A percentile compares a stretch with the other conserved stretches of the same genome.
Conservation (phyloP, 2,113 vertebrate species). For the Xenopus laevis region DNA sequence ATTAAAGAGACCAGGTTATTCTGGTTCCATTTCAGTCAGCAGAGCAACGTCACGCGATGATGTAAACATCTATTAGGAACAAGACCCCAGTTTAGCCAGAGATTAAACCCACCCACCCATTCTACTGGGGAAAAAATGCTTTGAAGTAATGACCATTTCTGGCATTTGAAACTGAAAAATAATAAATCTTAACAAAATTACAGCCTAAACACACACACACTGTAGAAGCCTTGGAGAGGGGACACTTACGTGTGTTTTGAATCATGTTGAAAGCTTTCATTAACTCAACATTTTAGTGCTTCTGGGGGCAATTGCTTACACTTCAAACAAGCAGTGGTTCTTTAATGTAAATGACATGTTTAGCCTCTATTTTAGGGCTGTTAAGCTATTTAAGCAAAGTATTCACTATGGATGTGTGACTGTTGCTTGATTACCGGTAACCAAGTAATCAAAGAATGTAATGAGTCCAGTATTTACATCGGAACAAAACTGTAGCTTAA, state of each 20-base stretch:
- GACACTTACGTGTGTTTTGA: constrained; percentile 25
- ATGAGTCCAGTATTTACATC: constrained; percentile 13
- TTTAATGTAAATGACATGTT: constrained; percentile 37
- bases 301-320: constrained; percentile 22
- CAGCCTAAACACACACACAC: not conserved
- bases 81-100: too few species aligned
- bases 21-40: too few species aligned
- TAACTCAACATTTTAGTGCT: constrained; percentile 19
- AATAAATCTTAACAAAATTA: constrained; percentile 42
- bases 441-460: constrained; percentile 27
- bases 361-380: constrained; percentile 1
- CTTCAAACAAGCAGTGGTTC: constrained; percentile 35
- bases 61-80: too few species aligned
- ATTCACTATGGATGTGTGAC: constrained; percentile 37
- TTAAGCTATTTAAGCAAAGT: constrained; percentile 17
- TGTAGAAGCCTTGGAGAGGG: constrained; percentile 14
- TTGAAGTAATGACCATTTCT: constrained; percentile 29
- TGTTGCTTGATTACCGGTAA: constrained; percentile 16
- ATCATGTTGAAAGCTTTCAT: constrained; percentile 28
- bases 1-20: too few species aligned
- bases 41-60: too few species aligned
- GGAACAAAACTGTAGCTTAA: constrained; percentile 24
- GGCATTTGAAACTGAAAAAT: constrained; percentile 27
- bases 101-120: not conserved
- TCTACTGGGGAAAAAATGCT: constrained; percentile 17